phyloP scores from a whole-genome alignment of 2,888 invertebrate species.

The Platycheirus rosarum region DNA sequence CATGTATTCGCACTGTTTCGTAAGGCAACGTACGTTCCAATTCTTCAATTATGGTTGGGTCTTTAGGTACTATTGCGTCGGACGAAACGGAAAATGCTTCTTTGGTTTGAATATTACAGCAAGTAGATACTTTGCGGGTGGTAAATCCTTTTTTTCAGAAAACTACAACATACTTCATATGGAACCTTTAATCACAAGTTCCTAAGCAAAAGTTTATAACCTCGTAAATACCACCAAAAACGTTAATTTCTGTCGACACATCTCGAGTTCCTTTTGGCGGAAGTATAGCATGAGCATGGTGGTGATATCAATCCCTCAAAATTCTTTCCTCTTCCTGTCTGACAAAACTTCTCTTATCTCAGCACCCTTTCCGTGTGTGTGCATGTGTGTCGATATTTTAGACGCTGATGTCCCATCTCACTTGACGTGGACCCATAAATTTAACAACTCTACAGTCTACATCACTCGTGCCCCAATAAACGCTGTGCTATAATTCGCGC shows the following conservation, averaged over 20 bases:
- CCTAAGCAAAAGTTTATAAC: no score
- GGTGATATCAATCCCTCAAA: conserved; percentile 5
- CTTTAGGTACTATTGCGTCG: no score
- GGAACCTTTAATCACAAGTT: no score
- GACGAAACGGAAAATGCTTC: no score
- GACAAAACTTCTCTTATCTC: conserved; percentile 5
- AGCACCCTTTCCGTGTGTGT: background rate
- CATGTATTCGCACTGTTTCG: no score
- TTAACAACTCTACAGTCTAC: conserved; percentile 7
- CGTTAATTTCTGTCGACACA: background rate
- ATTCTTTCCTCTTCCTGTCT: background rate
- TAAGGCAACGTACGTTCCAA: no score
- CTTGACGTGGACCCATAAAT: conserved; percentile 48
- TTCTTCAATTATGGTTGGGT: no score
- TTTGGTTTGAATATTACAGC: no score
- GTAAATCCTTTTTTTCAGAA: no score
- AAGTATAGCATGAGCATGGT: background rate
- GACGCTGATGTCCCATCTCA: conserved; percentile 1
- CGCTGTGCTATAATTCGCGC: conserved; percentile 46
- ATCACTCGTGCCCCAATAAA: background rate
- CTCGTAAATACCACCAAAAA: background rate
- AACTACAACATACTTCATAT: no score
- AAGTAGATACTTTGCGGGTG: no score
- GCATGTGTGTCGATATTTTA: no score
- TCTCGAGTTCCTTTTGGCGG: background rate